These are phyloP conservation scores for Ischnura elegans DNA, from an alignment of 2,888 invertebrate genomes.

Conservation along the genomic window DNA sequence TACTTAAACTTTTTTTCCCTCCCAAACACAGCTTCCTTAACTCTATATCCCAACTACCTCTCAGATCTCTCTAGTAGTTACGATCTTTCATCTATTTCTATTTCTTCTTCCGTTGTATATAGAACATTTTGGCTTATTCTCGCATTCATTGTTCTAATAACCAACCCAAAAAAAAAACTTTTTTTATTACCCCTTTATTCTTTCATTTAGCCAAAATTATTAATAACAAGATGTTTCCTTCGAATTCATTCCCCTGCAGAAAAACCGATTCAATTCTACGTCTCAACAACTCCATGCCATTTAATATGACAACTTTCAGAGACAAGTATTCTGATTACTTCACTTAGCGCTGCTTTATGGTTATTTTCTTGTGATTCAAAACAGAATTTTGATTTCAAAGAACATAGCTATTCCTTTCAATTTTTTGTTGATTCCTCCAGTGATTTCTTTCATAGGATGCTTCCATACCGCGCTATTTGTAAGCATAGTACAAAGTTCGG, in stretches of 20 bases:
- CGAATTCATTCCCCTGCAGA: neutral
- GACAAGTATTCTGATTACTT: neutral
- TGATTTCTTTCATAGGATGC: neutral
- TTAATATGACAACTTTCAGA: neutral
- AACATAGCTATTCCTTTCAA: neutral
- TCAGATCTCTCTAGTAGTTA: neutral
- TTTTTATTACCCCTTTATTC: neutral
- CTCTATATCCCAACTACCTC: neutral
- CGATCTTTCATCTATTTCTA: neutral
- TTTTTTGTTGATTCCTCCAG: neutral
- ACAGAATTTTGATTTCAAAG: neutral
- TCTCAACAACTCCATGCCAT: neutral
- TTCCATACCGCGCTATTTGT: neutral
- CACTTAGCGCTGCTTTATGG: neutral
- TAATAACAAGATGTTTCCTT: neutral
- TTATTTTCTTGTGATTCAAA: neutral
- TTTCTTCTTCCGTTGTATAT: neutral
- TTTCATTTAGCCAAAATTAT: neutral
- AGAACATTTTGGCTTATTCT: neutral
- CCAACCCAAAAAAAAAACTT: neutral
- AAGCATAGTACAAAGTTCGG: constrained; percentile 30
- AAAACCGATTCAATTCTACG: neutral
- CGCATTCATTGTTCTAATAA: neutral
- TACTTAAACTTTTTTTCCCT: neutral
- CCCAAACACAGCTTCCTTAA: neutral